Evolutionary conservation across 2,797 vertebrate genomes (phyloP).

Genomic region (Neosalanx taihuensis): DNA sequence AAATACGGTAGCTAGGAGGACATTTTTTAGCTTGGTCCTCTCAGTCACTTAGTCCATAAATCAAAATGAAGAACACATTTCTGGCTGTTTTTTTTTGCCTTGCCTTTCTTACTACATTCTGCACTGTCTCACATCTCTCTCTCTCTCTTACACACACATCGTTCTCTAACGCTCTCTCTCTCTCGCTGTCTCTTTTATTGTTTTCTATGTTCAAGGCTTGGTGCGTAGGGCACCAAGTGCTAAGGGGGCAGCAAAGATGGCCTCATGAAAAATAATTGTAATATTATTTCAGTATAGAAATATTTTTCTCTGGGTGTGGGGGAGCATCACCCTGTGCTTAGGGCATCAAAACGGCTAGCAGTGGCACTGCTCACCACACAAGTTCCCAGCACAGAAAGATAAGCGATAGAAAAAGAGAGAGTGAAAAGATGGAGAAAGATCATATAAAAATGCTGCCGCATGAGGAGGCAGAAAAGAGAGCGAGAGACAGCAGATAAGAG

Average conservation of each 20-base stretch:
- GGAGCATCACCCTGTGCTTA: too few species aligned
- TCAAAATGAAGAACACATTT: conserved; percentile 13
- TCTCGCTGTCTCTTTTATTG: neutral
- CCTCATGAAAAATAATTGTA: too few species aligned
- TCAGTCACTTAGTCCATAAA: neutral
- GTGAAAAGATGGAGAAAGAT: neutral
- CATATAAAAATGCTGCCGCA: neutral
- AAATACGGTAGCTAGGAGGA: too few species aligned
- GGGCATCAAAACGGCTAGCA: neutral
- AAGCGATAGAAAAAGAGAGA: neutral
- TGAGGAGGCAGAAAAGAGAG: neutral
- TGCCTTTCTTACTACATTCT: neutral
- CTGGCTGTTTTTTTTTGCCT: neutral
- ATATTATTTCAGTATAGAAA: too few species aligned
- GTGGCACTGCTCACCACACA: neutral
- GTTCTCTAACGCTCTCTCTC: neutral
- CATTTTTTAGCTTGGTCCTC: neutral
- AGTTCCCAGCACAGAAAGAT: conserved; percentile 8
- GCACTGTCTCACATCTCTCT: neutral
- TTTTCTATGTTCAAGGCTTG: neutral
- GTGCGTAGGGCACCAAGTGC: too few species aligned
- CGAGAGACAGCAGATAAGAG: conserved; percentile 1
- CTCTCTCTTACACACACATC: neutral
- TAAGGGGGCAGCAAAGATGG: too few species aligned
- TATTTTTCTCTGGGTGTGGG: too few species aligned